Conservation (phyloP, 2,113 vertebrate genomes). For the Lophotis ruficrista region DNA sequence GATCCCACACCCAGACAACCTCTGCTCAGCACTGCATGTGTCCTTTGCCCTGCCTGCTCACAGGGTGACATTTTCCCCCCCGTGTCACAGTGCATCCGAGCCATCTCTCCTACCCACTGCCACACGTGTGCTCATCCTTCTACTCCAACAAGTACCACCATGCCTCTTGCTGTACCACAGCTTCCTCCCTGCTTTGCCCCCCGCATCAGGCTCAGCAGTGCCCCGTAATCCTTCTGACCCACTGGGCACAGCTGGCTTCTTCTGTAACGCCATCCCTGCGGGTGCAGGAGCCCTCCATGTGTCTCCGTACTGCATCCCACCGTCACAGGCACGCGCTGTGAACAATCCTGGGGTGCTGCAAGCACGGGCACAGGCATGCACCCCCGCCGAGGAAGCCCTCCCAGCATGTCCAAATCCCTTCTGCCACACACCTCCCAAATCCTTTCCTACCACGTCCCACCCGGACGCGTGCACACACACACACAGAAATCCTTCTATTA, state of each 20-base stretch:
- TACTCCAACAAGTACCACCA: neutral
- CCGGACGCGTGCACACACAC: accelerated
- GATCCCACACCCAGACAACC: neutral
- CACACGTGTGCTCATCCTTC: accelerated
- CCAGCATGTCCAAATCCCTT: neutral
- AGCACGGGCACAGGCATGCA: accelerated
- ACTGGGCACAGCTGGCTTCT: accelerated
- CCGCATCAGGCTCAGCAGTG: neutral
- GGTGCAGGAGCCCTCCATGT: neutral
- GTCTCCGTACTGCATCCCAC: accelerated
- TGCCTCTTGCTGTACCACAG: neutral
- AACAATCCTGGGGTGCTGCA: accelerated
- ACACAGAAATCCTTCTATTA: neutral
- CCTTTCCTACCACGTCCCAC: accelerated
- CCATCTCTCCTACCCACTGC: accelerated
- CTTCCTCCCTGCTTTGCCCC: neutral
- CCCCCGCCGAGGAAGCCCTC: neutral
- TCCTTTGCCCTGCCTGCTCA: neutral
- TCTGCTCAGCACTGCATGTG: neutral
- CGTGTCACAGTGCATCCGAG: accelerated
- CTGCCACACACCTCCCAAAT: neutral
- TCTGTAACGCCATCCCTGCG: accelerated
- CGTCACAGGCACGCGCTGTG: accelerated
- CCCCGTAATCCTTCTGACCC: neutral
- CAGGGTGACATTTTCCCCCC: neutral